Evolutionary conservation across 2,888 invertebrate genomes (phyloP), one percentile per base, ranked within the genome.

Genomic region (Drosophila greeni): DNA sequence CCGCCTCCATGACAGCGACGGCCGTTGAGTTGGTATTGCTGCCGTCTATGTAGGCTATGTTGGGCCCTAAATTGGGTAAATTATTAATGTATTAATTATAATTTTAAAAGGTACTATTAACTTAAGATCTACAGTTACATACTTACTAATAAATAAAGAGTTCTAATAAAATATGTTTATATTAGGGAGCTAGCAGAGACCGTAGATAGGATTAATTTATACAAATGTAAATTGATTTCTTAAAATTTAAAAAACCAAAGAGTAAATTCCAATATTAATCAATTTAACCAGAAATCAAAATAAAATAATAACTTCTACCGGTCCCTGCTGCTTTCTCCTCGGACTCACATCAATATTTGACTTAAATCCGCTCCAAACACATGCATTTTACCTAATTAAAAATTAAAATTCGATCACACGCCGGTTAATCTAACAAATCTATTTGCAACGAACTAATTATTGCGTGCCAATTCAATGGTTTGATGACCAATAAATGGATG

Each of bases 11-110:
- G 7, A 84, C 66, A 12, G 76, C 43, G 40, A 83, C 71, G 9
- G 85, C 55, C 26, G 69, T 20, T 11, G 64, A 74, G 58, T 81
- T 72, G 29, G 75, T 69, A 51, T 82, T 67, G 54, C 78, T 76
- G 64, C 82, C 82, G 54, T 87, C 88, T 43, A 87, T 86, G 62
- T 87, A 87, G 47, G 84, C 74, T 52, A 88, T 85, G 55, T 86
- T 87, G 26, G 82, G 82, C 70, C 71, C 67, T 81, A 66, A 5
- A 16, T 39, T 12, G 12, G 29, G 11, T n/a, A n/a, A 18, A 1
- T 11, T 9, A n/a, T 12, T 16, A 0, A 1, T 0, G 6, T 16
- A 5, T 56, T 36, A 39, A 20, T 37, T 14, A 5, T 12, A 58
- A 8, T 11, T 31, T 3, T 12, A 9, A 14, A 33, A 5, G 9